Evolutionary conservation across 2,113 vertebrate species (phyloP), one percentile per base, ranked within the genome.

Genomic region (Speoplatyrhinus poulsoni): DNA sequence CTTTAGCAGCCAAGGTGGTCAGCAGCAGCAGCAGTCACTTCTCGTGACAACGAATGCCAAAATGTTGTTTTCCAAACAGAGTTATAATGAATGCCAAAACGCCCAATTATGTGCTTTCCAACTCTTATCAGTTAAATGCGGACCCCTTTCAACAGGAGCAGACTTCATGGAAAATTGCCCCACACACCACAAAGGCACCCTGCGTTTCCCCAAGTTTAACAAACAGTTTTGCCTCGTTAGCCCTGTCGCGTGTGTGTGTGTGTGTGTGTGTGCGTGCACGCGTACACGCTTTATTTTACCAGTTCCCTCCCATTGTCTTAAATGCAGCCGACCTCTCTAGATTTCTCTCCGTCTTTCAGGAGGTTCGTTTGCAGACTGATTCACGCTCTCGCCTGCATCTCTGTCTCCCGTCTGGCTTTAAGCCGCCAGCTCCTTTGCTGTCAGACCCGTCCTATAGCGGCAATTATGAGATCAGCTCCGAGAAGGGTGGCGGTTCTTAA

Each of bases 401-500:
- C 46, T 5, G 15, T 73, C 85, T 83, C 81, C 76, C 85, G 13
- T 87, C 76, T 62, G 78, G 58, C 66, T 67, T 47, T 80, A 78
- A 77, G 82, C 84, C 65, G 4, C 73, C 67, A 82, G 81, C 85
- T 88, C 83, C 85, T 73, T 0, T 15, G n/a, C 63, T 84, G 75
- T 82, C 46, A 82, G 41, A 82, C 68, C 69, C 72, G 66, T 84
- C 72, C 70, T 85, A 66, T 81, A 65, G 65, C 65, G 75, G 76
- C 76, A 83, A 89, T 90, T 87, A 90, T 76, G 60, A 86, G 87
- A 76, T 89, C 77, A 86, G 60, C 74, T 66, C 67, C 33, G 74
- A 70, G 79, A 79, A 80, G 76, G 69, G 16, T 1, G 60, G 74
- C 68, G 48, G 71, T 62, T 82, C 77, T 83, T 74, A 90, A 90